A percentile compares a stretch with the other conserved stretches of the same genome.
Evolutionary conservation across 2,888 invertebrate genomes (phyloP).

Genomic region (Anodontia alba): DNA sequence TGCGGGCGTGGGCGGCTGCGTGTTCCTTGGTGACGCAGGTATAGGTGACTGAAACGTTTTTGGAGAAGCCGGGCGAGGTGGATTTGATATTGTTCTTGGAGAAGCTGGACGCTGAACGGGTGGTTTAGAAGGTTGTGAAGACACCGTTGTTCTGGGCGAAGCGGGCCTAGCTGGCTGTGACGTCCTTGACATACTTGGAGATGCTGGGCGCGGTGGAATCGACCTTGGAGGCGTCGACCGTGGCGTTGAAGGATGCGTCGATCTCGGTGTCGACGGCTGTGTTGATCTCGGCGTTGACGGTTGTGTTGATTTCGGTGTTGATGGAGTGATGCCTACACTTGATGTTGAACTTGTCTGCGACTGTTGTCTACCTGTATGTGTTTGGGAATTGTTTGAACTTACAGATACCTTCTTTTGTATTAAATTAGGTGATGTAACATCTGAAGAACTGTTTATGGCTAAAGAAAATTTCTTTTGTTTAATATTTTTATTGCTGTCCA

Average conservation of each 20-base stretch:
- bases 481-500: slow-evolving; percentile 66
- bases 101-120: slow-evolving; percentile 30
- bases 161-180: slow-evolving; percentile 26
- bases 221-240: not conserved
- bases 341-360: slow-evolving; percentile 39
- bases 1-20: slow-evolving; percentile 33
- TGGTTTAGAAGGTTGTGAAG: slow-evolving; percentile 40
- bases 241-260: slow-evolving; percentile 26
- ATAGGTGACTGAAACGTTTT: slow-evolving; percentile 17
- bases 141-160: slow-evolving; percentile 29
- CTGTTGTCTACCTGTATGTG: slow-evolving; percentile 6
- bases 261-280: slow-evolving; percentile 29
- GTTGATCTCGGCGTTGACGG: slow-evolving; percentile 40
- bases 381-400: slow-evolving; percentile 23
- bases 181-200: not conserved
- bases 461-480: slow-evolving; percentile 51
- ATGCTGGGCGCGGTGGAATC: slow-evolving; percentile 4
- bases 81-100: slow-evolving; percentile 12
- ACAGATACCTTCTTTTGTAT: slow-evolving; percentile 29
- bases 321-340: not conserved
- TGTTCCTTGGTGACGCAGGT: slow-evolving; percentile 32
- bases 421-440: slow-evolving; percentile 53
- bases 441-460: slow-evolving; percentile 54
- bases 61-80: slow-evolving; percentile 25
- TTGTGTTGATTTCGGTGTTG: slow-evolving; percentile 4